phyloP scores from a whole-genome alignment of 2,797 vertebrate species.

The Gallinago nigripennis region DNA sequence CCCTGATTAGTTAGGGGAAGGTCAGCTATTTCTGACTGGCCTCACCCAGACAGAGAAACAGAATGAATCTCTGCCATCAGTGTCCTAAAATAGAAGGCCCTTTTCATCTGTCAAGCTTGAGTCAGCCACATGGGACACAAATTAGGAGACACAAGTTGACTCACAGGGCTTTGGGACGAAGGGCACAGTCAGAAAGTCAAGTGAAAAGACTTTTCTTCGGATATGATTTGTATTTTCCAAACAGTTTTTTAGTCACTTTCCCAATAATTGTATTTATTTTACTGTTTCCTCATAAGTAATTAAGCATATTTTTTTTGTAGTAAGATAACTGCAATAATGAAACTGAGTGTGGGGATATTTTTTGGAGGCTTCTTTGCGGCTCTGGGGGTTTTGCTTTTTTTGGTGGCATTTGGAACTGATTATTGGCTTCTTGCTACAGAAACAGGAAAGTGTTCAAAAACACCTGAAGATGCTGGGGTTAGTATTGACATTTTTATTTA shows the following conservation, averaged over 20 bases:
- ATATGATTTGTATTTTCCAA: not conserved
- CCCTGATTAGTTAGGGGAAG: conserved; percentile 72
- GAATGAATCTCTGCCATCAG: conserved; percentile 81
- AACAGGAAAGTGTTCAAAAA: conserved; percentile 80
- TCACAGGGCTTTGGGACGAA: not conserved
- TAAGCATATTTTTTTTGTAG: not conserved
- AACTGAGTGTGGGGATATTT: conserved; percentile 89
- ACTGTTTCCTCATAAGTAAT: not conserved
- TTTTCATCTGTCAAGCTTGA: conserved; percentile 75
- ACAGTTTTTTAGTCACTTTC: not conserved
- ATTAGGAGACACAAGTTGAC: conserved; percentile 23
- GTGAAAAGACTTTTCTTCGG: conserved; percentile 28
- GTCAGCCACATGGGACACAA: conserved; percentile 65
- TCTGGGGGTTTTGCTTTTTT: conserved; percentile 87
- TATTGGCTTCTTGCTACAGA: conserved; percentile 95
- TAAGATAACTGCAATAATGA: conserved; percentile 78
- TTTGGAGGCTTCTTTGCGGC: conserved; percentile 95
- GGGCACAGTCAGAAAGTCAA: conserved; percentile 22
- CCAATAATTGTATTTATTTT: not conserved
- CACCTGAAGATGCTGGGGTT: conserved; percentile 58
- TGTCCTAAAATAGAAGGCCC: conserved; percentile 88
- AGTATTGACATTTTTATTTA: conserved; percentile 59
- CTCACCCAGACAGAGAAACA: conserved; percentile 73
- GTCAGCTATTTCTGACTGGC: conserved; percentile 89
- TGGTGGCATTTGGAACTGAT: conserved; percentile 95